Evolutionary conservation across 2,888 invertebrate species (phyloP), one percentile per base, ranked within the genome.

Genomic region (Nomada fabriciana): DNA sequence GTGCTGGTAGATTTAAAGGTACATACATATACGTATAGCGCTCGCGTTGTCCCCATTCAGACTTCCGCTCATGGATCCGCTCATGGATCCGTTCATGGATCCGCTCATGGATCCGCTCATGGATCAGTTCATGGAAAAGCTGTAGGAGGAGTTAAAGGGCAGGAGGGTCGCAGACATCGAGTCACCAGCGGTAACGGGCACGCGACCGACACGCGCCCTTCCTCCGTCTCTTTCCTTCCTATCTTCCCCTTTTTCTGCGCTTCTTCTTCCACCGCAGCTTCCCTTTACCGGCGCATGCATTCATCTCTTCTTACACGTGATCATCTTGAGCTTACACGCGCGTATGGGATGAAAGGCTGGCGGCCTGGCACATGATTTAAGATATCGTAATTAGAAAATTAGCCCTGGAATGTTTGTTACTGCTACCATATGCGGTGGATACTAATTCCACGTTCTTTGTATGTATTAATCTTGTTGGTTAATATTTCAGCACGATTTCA

Each of bases 141-240:
- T 75, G 81, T 73, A 50, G 76, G 76, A 67, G 78, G 80, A 80
- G 83, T 83, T 83, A 88, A 86, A 86, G 83, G 77, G 79, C 80
- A 75, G 82, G 85, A 86, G 87, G 88, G 89, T 88, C 86, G 87
- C 88, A 89, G 90, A 89, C 89, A 89, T 86, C 85, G 86, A 90
- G 90, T 89, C 89, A 88, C 88, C 88, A 83, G 84, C 76, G 76
- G 83, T 82, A 89, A 87, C 78, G 84, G 92, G 93, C 93, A 93
- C 93, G 93, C 93, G 93, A 91, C 93, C 90, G 91, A 89, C 93
- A 93, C 93, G 93, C 92, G 93, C 90, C 91, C 90, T 90, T 89
- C 82, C 86, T 88, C 87, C 89, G 60, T 89, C 88, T 88, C 85
- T 59, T 60, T 78, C 63, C 76, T 64, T 80, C 78, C 74, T 60